Conservation (phyloP, 2,888 invertebrate genomes). For the Apamea crenata region DNA sequence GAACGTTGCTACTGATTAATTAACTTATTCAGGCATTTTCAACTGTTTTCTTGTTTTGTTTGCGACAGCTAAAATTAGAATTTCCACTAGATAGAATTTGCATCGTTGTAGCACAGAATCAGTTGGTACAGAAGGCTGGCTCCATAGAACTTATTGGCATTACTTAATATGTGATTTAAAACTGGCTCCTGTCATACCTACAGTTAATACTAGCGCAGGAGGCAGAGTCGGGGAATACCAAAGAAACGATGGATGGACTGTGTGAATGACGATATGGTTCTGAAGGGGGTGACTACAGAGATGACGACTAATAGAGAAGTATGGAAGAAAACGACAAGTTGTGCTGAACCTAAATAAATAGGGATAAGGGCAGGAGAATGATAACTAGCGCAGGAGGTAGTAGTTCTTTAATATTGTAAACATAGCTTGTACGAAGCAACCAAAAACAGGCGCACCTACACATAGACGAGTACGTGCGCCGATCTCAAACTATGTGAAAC, state of each 20-base stretch:
- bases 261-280: too few relatives aligned
- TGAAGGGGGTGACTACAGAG: too few relatives aligned
- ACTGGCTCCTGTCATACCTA: too few relatives aligned
- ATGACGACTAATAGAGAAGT: too few relatives aligned
- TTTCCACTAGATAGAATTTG: slow-evolving; percentile 44
- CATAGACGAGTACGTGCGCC: neutral
- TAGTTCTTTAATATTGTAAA: neutral
- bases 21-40: slow-evolving; percentile 57
- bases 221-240: too few relatives aligned
- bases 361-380: too few relatives aligned
- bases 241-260: too few relatives aligned
- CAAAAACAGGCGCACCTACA: neutral
- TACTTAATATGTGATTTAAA: too few relatives aligned
- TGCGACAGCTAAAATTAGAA: slow-evolving; percentile 54
- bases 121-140: neutral
- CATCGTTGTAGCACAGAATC: slow-evolving; percentile 9
- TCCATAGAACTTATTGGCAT: neutral
- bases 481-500: neutral
- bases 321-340: too few relatives aligned
- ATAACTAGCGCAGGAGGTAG: too few relatives aligned
- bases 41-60: slow-evolving; percentile 57
- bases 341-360: too few relatives aligned
- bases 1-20: slow-evolving; percentile 57
- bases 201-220: too few relatives aligned
- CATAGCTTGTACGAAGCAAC: neutral